Evolutionary conservation across 2,888 invertebrate genomes (phyloP).

Genomic region (Anorthoa munda): DNA sequence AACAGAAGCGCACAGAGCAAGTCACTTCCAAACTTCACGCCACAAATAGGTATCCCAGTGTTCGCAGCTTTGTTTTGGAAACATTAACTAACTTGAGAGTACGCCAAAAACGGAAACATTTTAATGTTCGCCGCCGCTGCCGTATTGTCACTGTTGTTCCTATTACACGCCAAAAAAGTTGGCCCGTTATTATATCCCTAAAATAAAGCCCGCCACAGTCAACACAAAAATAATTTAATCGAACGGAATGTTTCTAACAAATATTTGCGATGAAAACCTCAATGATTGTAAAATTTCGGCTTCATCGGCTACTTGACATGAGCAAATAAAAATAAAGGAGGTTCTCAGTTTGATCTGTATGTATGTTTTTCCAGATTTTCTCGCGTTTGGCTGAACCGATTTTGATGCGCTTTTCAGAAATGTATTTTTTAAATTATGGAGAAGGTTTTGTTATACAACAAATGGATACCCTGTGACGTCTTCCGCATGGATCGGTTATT

Average conservation of each 20-base stretch:
- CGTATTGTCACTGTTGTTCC: conserved; percentile 82
- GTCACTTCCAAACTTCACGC: conserved; percentile 76
- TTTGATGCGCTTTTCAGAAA: too few species aligned
- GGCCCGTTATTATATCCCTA: conserved; percentile 69
- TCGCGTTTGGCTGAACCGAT: too few species aligned
- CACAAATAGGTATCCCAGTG: conserved; percentile 79
- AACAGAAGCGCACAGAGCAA: conserved; percentile 70
- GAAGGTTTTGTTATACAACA: too few species aligned
- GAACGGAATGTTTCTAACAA: conserved; percentile 72
- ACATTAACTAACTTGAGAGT: conserved; percentile 90
- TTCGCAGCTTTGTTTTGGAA: conserved; percentile 86
- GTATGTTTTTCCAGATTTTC: too few species aligned
- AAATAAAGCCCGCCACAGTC: conserved; percentile 65
- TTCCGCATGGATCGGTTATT: too few species aligned
- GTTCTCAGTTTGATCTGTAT: too few species aligned
- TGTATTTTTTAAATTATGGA: too few species aligned
- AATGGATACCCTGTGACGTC: too few species aligned
- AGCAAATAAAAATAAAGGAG: conserved; percentile 74
- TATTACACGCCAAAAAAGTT: conserved; percentile 83
- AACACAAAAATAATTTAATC: conserved; percentile 74
- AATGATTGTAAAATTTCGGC: conserved; percentile 77
- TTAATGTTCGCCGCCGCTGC: conserved; percentile 80
- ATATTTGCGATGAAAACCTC: conserved; percentile 78
- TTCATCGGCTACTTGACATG: conserved; percentile 76
- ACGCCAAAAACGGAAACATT: conserved; percentile 89